Evolutionary conservation across 2,797 vertebrate genomes (phyloP).

Genomic region (Natrix natrix): DNA sequence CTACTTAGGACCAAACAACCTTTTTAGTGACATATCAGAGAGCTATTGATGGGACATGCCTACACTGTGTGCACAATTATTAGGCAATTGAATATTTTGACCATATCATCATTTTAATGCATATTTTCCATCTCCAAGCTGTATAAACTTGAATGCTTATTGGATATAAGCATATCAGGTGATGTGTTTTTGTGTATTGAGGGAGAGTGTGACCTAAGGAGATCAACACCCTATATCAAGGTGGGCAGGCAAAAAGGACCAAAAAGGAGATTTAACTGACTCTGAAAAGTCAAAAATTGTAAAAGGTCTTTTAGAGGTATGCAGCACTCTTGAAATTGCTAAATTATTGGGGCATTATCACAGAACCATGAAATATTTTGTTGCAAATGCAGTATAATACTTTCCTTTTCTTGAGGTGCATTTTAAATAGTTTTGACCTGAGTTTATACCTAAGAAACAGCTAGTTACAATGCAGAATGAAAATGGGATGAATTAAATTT

Average conservation of each 20-base stretch:
- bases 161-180: no score
- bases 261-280: neutral
- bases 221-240: neutral
- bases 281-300: neutral
- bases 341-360: neutral
- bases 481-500: neutral
- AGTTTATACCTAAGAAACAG: neutral
- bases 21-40: neutral
- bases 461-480: neutral
- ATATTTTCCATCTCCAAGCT: no score
- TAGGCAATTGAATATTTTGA: neutral
- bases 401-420: neutral
- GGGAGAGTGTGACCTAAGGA: no score
- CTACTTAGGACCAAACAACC: neutral
- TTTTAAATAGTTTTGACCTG: neutral
- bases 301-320: neutral
- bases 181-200: no score
- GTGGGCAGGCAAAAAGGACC: neutral
- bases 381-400: neutral
- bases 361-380: neutral
- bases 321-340: neutral
- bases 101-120: neutral
- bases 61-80: neutral
- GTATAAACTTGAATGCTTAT: no score
- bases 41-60: neutral